Percentiles rank a stretch among this genome's conserved stretches.
phyloP scores from a whole-genome alignment of 2,797 vertebrate species.

The Denticeps clupeoides region DNA sequence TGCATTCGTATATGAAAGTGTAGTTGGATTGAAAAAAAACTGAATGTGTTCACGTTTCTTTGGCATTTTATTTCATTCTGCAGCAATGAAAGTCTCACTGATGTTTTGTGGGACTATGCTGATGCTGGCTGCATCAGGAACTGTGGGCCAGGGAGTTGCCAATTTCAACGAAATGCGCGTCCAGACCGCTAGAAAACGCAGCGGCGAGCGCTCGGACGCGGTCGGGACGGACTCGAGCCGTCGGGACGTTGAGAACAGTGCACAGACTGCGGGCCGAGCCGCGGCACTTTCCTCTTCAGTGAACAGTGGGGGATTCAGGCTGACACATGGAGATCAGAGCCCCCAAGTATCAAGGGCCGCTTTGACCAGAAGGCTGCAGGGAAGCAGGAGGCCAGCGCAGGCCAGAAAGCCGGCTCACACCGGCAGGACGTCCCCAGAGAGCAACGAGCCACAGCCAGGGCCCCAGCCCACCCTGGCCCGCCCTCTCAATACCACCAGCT shows the following conservation, averaged over 20 bases:
- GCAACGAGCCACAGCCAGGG: constrained; percentile 35
- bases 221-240: too few species aligned
- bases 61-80: neutral
- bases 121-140: constrained; percentile 19
- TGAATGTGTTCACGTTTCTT: neutral
- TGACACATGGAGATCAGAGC: constrained; percentile 24
- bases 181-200: constrained; percentile 5
- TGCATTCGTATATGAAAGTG: too few species aligned
- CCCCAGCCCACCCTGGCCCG: constrained; percentile 41
- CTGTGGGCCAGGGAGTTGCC: constrained; percentile 19
- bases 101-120: constrained; percentile 18
- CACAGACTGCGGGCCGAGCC: constrained; percentile 2
- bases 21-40: too few species aligned
- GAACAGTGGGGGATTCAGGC: constrained; percentile 11
- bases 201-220: constrained; percentile 9
- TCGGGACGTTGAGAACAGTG: constrained; percentile 2
- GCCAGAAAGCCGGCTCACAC: constrained; percentile 26
- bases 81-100: constrained; percentile 21
- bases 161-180: constrained; percentile 8
- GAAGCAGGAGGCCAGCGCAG: constrained; percentile 32
- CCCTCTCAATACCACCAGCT: constrained; percentile 50
- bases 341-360: constrained; percentile 16
- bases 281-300: constrained; percentile 3
- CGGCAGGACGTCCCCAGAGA: constrained; percentile 47
- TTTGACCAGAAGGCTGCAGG: constrained; percentile 15